Conservation (phyloP, 64 coral and sea anemone species). For the Stichodactyla helianthus region DNA sequence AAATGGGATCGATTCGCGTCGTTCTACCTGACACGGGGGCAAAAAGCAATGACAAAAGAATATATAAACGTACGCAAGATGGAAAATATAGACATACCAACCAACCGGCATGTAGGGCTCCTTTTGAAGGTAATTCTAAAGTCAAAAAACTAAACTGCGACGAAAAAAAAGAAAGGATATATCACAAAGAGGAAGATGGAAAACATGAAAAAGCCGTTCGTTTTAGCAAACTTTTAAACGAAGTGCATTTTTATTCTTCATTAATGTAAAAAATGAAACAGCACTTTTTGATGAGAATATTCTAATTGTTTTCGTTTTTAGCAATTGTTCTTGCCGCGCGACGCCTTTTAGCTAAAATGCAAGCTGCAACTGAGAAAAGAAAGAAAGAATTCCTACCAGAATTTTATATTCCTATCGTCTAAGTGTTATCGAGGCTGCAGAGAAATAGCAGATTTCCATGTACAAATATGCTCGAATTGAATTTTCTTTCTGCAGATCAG, state of each 20-base stretch:
- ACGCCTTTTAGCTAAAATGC: too few species aligned
- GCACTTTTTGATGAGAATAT: too few species aligned
- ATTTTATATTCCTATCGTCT: too few species aligned
- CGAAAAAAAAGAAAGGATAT: background rate
- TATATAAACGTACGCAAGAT: background rate
- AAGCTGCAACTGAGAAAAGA: too few species aligned
- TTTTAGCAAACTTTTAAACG: background rate
- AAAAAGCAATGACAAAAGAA: background rate
- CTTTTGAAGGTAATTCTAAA: background rate
- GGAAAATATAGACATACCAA: background rate
- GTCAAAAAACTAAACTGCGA: background rate
- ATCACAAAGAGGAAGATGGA: background rate
- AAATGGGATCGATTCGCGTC: background rate
- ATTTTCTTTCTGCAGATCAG: too few species aligned
- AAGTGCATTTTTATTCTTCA: background rate
- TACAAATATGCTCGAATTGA: too few species aligned
- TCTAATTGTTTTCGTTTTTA: too few species aligned
- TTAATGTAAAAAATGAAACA: background rate
- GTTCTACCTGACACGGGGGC: background rate
- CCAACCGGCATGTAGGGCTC: background rate
- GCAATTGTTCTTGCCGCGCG: too few species aligned
- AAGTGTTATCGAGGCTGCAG: too few species aligned
- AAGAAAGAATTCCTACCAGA: too few species aligned
- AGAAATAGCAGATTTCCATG: too few species aligned
- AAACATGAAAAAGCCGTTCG: background rate